phyloP scores from a whole-genome alignment of 2,113 vertebrate genomes.

The Meleagris gallopavo region DNA sequence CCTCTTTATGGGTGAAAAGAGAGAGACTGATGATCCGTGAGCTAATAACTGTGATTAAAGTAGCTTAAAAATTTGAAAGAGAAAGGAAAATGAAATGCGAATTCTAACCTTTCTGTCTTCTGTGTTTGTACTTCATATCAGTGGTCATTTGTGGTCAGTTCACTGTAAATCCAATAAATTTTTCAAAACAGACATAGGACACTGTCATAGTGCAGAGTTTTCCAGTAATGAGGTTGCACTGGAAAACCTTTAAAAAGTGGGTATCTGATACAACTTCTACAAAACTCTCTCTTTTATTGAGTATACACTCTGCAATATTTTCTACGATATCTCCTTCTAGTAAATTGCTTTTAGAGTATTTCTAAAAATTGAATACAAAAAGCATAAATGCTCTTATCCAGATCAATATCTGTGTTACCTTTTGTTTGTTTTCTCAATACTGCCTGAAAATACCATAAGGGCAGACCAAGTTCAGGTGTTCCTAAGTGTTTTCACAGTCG shows the following conservation, averaged over 20 bases:
- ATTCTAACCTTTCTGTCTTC: not conserved
- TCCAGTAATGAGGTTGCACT: not conserved
- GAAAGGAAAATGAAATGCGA: not conserved
- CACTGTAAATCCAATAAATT: not conserved
- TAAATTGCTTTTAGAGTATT: not conserved
- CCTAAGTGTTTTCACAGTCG: rapidly evolving
- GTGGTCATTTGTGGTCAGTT: not conserved
- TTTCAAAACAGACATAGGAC: not conserved
- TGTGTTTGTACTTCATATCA: not conserved
- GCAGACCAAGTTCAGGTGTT: not conserved
- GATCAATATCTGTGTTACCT: not conserved
- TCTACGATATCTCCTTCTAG: not conserved
- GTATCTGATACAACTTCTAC: not conserved
- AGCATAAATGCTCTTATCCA: not conserved
- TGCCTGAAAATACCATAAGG: not conserved
- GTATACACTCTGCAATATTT: not conserved
- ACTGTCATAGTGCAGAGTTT: not conserved
- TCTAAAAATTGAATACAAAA: not conserved
- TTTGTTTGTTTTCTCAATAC: not conserved
- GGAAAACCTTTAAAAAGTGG: not conserved
- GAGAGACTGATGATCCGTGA: not conserved
- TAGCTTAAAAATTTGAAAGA: not conserved
- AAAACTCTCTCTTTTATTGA: not conserved
- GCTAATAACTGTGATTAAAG: not conserved
- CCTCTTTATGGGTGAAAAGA: not conserved